Evolutionary conservation across 2,888 invertebrate species (phyloP).

Genomic region (Lymantria dispar): DNA sequence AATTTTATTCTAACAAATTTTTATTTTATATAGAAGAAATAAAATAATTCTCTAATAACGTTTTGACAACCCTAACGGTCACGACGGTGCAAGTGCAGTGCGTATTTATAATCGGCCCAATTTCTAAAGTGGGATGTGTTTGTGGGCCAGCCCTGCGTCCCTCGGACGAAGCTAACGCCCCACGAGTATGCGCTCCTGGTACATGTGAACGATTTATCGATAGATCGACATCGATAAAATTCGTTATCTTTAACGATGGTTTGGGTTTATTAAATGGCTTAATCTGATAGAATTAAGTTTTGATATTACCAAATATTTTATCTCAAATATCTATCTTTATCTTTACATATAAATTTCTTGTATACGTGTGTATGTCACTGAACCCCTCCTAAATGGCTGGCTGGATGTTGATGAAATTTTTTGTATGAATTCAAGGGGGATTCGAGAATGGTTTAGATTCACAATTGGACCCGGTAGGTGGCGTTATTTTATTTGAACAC

Average conservation of each 20-base stretch:
- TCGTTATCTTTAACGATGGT: not conserved
- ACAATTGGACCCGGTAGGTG: too few relatives aligned
- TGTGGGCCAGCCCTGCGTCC: conserved; percentile 77
- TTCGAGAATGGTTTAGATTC: too few relatives aligned
- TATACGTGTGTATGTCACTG: too few relatives aligned
- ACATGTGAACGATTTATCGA: conserved; percentile 26
- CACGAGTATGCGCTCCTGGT: conserved; percentile 45
- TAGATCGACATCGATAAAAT: conserved; percentile 9
- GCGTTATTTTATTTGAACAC: too few relatives aligned
- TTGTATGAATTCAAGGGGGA: too few relatives aligned
- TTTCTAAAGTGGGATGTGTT: conserved; percentile 82
- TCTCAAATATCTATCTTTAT: too few relatives aligned
- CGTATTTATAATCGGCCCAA: conserved; percentile 78
- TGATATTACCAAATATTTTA: too few relatives aligned
- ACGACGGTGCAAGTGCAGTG: conserved; percentile 73
- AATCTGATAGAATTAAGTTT: not conserved
- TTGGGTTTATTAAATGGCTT: not conserved
- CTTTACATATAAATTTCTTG: too few relatives aligned
- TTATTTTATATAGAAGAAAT: too few relatives aligned
- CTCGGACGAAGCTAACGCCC: conserved; percentile 38
- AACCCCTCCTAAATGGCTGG: too few relatives aligned
- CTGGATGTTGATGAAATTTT: too few relatives aligned
- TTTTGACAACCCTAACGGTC: conserved; percentile 48
- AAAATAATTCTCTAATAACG: not conserved
- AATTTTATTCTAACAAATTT: too few relatives aligned